Conservation (phyloP, 2,888 invertebrate genomes). For the Geophilus truncorum region DNA sequence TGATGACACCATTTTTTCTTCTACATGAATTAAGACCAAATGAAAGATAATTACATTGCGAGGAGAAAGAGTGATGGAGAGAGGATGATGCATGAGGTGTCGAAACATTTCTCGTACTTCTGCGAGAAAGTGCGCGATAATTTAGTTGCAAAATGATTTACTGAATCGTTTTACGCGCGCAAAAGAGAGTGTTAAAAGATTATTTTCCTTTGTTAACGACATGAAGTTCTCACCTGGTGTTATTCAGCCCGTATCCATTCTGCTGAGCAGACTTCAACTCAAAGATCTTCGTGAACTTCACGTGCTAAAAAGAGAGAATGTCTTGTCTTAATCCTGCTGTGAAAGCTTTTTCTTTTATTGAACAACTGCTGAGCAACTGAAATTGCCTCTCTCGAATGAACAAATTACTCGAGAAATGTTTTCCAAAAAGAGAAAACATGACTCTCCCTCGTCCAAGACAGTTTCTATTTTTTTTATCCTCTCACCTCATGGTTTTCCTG, state of each 20-base stretch:
- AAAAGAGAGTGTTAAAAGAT: too few relatives aligned
- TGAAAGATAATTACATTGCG: background rate
- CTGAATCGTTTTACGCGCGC: background rate
- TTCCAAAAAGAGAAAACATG: background rate
- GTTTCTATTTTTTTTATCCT: background rate
- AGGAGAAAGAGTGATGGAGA: background rate
- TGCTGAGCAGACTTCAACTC: slow-evolving; percentile 33
- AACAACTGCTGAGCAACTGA: background rate
- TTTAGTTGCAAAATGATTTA: background rate
- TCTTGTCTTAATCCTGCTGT: slow-evolving; percentile 9
- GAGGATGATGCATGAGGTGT: background rate
- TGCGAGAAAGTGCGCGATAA: background rate
- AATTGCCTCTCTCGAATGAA: background rate
- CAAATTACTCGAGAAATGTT: background rate
- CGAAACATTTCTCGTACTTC: background rate
- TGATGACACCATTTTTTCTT: background rate
- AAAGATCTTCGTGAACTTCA: slow-evolving; percentile 33
- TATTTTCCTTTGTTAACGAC: background rate
- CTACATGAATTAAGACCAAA: slow-evolving; percentile 1
- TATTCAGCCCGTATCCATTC: slow-evolving; percentile 30
- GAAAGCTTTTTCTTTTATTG: slow-evolving; percentile 27
- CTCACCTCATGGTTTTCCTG: slow-evolving; percentile 49
- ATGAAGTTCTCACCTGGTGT: background rate
- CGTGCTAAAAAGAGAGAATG: slow-evolving; percentile 23
- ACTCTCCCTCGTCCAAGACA: background rate